These are phyloP conservation scores for Cosmia pyralina DNA, from an alignment of 2,888 invertebrate species.

Conservation along the genomic window DNA sequence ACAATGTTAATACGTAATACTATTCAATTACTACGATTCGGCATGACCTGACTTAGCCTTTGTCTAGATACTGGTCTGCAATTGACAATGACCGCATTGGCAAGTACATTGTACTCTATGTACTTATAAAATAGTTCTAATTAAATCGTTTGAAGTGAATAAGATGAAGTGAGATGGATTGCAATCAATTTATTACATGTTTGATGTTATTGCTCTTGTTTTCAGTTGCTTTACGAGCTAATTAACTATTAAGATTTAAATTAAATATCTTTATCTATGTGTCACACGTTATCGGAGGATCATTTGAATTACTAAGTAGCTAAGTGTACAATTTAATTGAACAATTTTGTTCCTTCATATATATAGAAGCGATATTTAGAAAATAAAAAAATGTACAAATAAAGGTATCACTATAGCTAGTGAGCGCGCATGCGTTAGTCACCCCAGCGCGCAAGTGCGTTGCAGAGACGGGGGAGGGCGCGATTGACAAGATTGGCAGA, in stretches of 20 bases:
- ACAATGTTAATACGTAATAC: conserved; percentile 59
- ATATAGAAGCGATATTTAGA: background rate
- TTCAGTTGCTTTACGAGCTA: conserved; percentile 35
- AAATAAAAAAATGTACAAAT: background rate
- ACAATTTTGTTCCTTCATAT: background rate
- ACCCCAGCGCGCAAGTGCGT: too few species aligned
- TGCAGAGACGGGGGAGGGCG: too few species aligned
- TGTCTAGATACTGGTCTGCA: conserved; percentile 34
- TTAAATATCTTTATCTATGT: conserved; percentile 31
- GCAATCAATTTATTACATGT: conserved; percentile 51
- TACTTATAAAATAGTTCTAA: conserved; percentile 45
- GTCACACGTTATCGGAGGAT: conserved; percentile 37
- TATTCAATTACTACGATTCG: conserved; percentile 55
- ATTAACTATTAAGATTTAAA: conserved; percentile 41
- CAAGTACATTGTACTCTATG: conserved; percentile 35
- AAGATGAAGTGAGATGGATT: conserved; percentile 54
- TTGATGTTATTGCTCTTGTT: conserved; percentile 50
- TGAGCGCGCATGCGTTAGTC: too few species aligned
- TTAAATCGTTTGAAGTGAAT: conserved; percentile 59
- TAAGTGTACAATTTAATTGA: conserved; percentile 3
- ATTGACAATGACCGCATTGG: conserved; percentile 61
- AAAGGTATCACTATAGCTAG: background rate
- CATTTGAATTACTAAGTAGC: background rate
- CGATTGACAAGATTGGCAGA: too few species aligned
- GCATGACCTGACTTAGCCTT: conserved; percentile 54